Evolutionary conservation across 2,113 vertebrate species (phyloP).

Genomic region (Empidonax traillii): DNA sequence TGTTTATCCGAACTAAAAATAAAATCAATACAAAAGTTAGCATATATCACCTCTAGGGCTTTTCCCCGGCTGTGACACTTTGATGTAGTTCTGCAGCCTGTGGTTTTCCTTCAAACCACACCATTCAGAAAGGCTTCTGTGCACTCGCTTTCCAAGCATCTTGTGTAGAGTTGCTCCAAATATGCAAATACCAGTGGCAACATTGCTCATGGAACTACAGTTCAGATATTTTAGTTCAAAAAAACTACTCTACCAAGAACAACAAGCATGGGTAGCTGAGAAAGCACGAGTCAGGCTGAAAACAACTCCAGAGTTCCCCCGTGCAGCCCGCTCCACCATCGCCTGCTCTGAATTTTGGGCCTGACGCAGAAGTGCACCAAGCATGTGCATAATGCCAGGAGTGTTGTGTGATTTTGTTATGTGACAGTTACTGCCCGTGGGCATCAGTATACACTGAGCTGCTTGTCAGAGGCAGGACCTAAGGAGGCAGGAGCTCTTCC

Average conservation of each 20-base stretch:
- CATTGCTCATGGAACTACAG: neutral
- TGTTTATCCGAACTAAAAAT: neutral
- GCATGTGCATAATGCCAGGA: fast-evolving
- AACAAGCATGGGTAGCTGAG: neutral
- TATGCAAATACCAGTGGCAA: neutral
- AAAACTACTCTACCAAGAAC: neutral
- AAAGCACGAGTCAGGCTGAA: neutral
- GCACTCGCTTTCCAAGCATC: neutral
- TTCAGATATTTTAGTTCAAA: neutral
- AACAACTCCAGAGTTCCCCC: neutral
- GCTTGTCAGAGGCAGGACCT: neutral
- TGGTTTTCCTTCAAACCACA: neutral
- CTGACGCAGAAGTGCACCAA: neutral
- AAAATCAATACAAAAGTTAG: neutral
- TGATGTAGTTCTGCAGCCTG: neutral
- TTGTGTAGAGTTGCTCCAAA: neutral
- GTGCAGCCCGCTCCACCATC: neutral
- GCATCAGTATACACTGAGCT: fast-evolving
- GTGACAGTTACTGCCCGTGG: neutral
- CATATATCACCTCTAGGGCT: neutral
- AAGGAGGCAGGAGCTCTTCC: neutral
- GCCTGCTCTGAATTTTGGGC: neutral
- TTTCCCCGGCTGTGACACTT: neutral
- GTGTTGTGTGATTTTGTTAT: fast-evolving
- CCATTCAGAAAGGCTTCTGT: neutral